These are phyloP conservation scores for Drosophila neotestacea DNA, from an alignment of 2,888 invertebrate species.

Conservation along the genomic window DNA sequence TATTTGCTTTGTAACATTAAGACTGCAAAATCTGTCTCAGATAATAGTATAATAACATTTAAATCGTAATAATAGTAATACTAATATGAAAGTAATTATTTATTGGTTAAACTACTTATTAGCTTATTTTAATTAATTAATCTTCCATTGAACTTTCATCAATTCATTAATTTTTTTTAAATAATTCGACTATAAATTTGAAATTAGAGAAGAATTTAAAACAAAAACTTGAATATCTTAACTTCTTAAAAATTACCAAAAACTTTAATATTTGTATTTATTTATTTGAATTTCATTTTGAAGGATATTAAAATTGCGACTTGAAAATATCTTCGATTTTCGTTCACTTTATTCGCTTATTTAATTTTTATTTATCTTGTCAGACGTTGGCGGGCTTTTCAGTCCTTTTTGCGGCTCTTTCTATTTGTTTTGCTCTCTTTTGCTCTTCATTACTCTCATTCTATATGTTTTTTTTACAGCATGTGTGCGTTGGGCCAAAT, in stretches of 20 bases:
- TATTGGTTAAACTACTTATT: neutral
- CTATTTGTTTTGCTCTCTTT: slow-evolving; percentile 14
- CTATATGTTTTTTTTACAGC: neutral
- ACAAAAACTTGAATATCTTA: neutral
- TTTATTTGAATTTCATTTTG: neutral
- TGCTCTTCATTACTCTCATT: slow-evolving; percentile 4
- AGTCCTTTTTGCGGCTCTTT: slow-evolving; percentile 5
- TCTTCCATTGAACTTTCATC: neutral
- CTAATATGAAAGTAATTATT: neutral
- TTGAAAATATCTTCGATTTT: neutral
- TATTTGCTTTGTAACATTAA: slow-evolving; percentile 7
- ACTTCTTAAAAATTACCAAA: too few species aligned
- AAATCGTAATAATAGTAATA: neutral
- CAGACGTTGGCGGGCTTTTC: neutral
- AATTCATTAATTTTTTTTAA: neutral
- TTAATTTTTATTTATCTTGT: slow-evolving; percentile 26
- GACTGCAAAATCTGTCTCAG: too few species aligned
- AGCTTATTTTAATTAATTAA: neutral
- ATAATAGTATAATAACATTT: neutral
- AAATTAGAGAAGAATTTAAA: neutral
- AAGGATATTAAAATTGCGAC: slow-evolving; percentile 2
- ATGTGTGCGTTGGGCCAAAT: slow-evolving; percentile 31
- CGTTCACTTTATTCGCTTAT: slow-evolving; percentile 1
- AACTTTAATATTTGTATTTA: neutral
- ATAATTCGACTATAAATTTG: neutral